Percentiles rank a stretch among this genome's conserved stretches.
Conservation (phyloP, 37 sponge, comb jelly and placozoan genomes). For the Aphrocallistes beatrix region DNA sequence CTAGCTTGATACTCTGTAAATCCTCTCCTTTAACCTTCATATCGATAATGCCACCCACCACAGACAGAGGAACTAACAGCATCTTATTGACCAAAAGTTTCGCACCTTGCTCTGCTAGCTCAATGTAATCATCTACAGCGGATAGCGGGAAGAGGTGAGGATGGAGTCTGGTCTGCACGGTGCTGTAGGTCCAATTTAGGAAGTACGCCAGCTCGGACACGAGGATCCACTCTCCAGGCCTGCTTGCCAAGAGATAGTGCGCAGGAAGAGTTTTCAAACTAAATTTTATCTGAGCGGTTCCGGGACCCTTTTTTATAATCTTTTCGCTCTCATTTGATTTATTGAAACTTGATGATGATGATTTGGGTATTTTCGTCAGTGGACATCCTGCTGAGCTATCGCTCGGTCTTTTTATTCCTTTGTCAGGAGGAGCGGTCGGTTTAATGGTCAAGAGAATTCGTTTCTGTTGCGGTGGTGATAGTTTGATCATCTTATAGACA, state of each 20-base stretch:
- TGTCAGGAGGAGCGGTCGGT: background rate
- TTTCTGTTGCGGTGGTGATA: background rate
- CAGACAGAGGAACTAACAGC: background rate
- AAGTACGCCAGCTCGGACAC: background rate
- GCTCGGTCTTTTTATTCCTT: background rate
- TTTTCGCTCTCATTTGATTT: no score
- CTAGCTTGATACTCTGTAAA: background rate
- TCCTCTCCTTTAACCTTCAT: background rate
- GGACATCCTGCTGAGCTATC: no score
- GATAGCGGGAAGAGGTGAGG: background rate
- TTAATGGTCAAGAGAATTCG: background rate
- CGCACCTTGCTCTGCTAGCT: background rate
- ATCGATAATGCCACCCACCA: background rate
- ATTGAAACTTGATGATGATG: no score
- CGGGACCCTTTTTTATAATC: no score
- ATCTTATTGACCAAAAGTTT: background rate
- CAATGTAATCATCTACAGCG: background rate
- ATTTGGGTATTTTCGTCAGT: no score
- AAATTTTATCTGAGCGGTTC: no score
- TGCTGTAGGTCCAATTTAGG: background rate
- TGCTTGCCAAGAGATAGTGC: background rate
- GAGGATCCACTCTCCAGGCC: background rate
- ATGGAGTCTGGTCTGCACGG: background rate
- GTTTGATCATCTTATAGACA: background rate
- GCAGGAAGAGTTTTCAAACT: no score